Conservation (phyloP, 2,113 vertebrate species). For the Saiga tatarica region DNA sequence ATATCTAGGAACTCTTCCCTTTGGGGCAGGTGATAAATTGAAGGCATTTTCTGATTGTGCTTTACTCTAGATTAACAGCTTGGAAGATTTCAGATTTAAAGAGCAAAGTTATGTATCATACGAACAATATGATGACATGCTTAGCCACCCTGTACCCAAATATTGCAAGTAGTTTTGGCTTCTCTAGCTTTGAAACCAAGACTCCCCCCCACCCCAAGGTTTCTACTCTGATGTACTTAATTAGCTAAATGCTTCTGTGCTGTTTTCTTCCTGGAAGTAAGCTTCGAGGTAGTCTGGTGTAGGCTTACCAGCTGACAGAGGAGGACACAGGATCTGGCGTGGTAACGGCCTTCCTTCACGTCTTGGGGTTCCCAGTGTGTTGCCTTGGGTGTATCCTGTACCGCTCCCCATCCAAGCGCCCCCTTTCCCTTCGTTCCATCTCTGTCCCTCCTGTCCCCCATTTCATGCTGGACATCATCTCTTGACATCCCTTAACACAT, state of each 20-base stretch:
- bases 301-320: neutral
- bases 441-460: neutral
- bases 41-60: constrained; percentile 44
- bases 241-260: neutral
- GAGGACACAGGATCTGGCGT: neutral
- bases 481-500: neutral
- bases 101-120: constrained; percentile 62
- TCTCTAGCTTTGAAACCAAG: neutral
- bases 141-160: neutral
- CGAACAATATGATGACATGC: neutral
- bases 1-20: neutral
- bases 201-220: neutral
- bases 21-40: constrained; percentile 53
- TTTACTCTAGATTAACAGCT: constrained; percentile 40
- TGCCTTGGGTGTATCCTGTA: neutral
- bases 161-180: neutral
- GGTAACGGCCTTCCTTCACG: neutral
- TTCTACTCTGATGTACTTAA: neutral
- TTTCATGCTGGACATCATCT: neutral
- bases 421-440: neutral
- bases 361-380: neutral
- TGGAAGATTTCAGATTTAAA: constrained; percentile 63
- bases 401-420: neutral
- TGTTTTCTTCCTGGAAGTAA: neutral
- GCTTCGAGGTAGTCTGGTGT: neutral